A percentile compares a stretch with the other conserved stretches of the same genome.
phyloP scores from a whole-genome alignment of 2,113 vertebrate genomes.

The Tragulus kanchil region DNA sequence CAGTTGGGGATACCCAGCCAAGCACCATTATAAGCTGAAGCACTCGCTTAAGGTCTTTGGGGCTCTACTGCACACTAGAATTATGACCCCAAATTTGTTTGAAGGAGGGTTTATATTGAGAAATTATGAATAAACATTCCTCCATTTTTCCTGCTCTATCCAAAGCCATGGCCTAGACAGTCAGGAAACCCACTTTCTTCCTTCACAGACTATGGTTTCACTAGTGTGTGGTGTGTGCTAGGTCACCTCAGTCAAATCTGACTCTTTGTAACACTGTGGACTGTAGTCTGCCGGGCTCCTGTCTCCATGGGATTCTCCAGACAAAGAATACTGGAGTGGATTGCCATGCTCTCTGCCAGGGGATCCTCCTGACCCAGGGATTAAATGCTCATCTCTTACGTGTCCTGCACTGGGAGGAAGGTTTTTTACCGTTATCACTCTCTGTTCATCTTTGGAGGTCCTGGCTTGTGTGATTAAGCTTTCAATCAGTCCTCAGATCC shows the following conservation, averaged over 20 bases:
- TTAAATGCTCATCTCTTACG: no score
- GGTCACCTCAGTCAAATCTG: no score
- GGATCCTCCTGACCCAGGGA: no score
- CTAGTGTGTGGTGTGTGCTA: no score
- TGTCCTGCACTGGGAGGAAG: no score
- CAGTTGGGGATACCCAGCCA: not conserved
- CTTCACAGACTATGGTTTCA: not conserved
- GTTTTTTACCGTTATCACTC: no score
- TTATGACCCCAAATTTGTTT: not conserved
- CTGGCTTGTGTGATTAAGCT: not conserved
- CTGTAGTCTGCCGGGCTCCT: no score
- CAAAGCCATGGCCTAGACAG: not conserved
- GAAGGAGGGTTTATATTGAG: not conserved
- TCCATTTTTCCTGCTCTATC: not conserved
- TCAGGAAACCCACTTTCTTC: not conserved
- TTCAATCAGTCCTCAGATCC: not conserved
- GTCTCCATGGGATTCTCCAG: no score
- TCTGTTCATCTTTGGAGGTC: not conserved
- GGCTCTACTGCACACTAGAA: not conserved
- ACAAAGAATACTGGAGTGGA: no score
- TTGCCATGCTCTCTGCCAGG: no score
- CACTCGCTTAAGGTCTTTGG: not conserved
- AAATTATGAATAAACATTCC: not conserved
- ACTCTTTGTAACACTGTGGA: no score
- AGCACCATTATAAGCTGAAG: not conserved